phyloP scores from a whole-genome alignment of 1,140 invertebrate species.

The Brachionus plicatilis region DNA sequence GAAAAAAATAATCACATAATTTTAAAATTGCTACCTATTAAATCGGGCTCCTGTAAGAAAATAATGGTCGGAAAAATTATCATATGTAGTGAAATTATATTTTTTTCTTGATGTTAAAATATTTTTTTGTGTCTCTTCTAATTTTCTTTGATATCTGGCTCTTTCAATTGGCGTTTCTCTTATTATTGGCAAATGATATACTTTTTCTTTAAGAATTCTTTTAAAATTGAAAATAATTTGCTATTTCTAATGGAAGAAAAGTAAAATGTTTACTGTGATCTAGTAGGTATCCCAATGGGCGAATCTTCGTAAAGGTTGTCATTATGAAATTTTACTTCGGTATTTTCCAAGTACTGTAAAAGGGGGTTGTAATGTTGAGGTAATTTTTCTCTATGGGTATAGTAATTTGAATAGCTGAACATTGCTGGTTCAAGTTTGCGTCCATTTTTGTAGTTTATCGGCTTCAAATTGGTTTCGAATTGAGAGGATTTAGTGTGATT shows the following conservation, averaged over 20 bases:
- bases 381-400: constrained; percentile 5
- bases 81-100: constrained; percentile 37
- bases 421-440: background rate
- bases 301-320: constrained; percentile 23
- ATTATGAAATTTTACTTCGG: constrained; percentile 33
- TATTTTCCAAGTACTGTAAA: constrained; percentile 21
- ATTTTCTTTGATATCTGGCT: constrained; percentile 20
- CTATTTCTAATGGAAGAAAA: background rate
- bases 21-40: background rate
- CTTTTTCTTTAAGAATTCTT: constrained; percentile 33
- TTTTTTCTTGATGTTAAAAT: background rate
- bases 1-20: background rate
- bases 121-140: constrained; percentile 18
- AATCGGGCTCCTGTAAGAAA: constrained; percentile 34
- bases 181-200: constrained; percentile 32
- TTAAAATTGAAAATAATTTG: background rate
- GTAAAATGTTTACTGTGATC: constrained; percentile 11
- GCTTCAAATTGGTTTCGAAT: background rate
- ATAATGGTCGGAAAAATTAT: constrained; percentile 27
- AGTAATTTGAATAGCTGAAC: constrained; percentile 20
- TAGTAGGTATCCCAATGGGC: background rate
- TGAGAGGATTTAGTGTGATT: background rate
- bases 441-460: constrained; percentile 36
- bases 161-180: background rate
- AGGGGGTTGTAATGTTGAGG: constrained; percentile 30